A percentile compares a stretch with the other conserved stretches of the same genome.
These are phyloP conservation scores for Manacus vitellinus DNA, from an alignment of 2,113 vertebrate genomes.

Conservation along the genomic window DNA sequence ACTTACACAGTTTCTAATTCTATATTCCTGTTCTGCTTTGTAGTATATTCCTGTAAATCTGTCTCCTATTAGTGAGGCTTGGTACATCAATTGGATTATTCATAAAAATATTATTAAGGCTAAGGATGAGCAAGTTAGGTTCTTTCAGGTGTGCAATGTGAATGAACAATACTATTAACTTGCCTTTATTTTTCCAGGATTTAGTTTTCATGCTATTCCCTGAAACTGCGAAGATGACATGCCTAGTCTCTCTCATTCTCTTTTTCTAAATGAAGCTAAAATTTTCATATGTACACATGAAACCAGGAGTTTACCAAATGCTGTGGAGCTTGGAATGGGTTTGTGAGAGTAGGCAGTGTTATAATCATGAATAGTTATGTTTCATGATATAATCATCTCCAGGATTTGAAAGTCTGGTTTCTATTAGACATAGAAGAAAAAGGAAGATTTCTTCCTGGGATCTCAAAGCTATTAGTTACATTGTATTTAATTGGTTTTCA, in stretches of 20 bases:
- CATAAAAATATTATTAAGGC: neutral
- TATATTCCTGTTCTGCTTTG: neutral
- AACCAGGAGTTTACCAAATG: neutral
- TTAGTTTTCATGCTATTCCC: neutral
- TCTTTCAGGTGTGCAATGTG: neutral
- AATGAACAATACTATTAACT: neutral
- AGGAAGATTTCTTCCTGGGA: neutral
- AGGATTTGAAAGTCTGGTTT: neutral
- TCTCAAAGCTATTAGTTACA: neutral
- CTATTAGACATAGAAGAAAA: neutral
- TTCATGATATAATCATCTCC: neutral
- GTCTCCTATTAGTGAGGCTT: neutral
- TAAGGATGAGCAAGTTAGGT: neutral
- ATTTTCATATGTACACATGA: neutral
- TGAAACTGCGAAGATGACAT: neutral
- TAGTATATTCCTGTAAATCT: neutral
- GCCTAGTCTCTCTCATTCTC: neutral
- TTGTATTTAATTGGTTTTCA: neutral
- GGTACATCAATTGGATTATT: neutral
- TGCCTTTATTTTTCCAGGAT: neutral
- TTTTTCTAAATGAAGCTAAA: neutral
- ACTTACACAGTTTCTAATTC: neutral
- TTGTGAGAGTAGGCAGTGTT: neutral
- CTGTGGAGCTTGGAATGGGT: neutral
- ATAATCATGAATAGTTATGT: neutral